Percentiles rank a stretch among this genome's conserved stretches.
phyloP scores from a whole-genome alignment of 2,888 invertebrate genomes.

The Drosophila mayaguana region DNA sequence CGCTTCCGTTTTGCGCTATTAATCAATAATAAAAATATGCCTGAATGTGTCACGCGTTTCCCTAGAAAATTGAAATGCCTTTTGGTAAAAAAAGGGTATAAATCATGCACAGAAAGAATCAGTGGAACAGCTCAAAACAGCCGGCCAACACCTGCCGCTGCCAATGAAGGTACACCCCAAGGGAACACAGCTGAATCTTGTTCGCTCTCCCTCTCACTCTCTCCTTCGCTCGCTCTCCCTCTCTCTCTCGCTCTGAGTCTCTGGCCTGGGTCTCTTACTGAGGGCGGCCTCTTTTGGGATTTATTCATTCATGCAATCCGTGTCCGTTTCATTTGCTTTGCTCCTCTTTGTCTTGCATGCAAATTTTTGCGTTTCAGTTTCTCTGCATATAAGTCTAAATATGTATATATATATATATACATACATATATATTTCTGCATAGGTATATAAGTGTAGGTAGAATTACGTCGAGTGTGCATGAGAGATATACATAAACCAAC shows the following conservation, averaged over 20 bases:
- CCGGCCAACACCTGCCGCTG: constrained; percentile 43
- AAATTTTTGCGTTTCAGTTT: constrained; percentile 58
- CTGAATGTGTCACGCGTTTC: background rate
- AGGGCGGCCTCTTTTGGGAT: constrained; percentile 38
- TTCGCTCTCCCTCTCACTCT: background rate
- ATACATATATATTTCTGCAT: constrained; percentile 10
- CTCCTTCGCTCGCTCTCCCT: background rate
- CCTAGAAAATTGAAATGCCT: background rate
- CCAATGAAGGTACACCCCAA: constrained; percentile 31
- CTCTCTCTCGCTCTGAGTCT: background rate
- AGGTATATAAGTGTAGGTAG: constrained; percentile 44
- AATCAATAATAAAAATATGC: background rate
- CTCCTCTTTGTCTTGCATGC: constrained; percentile 59
- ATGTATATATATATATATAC: constrained; percentile 9
- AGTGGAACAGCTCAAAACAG: constrained; percentile 36
- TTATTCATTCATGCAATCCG: constrained; percentile 62
- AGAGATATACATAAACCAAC: constrained; percentile 24
- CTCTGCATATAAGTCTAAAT: constrained; percentile 24
- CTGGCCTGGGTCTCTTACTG: constrained; percentile 14
- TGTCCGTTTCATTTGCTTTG: constrained; percentile 47
- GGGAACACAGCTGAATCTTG: constrained; percentile 14
- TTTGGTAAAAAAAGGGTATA: background rate
- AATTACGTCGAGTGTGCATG: constrained; percentile 61
- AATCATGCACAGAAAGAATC: constrained; percentile 15
- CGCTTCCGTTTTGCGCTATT: background rate